A percentile compares a stretch with the other conserved stretches of the same genome.
These are phyloP conservation scores for Cydia splendana DNA, from an alignment of 1,140 invertebrate genomes.

Conservation along the genomic window DNA sequence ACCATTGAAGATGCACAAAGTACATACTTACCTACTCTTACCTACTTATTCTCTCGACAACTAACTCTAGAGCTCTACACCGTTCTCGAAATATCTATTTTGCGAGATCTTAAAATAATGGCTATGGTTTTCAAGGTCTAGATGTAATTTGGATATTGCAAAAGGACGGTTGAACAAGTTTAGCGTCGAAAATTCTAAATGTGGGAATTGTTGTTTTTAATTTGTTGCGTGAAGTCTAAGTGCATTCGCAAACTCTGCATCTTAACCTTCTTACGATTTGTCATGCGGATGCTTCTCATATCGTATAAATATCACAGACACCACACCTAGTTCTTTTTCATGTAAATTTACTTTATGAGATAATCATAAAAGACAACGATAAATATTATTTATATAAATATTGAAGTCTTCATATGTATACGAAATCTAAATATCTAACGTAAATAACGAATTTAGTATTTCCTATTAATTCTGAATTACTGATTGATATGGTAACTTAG, in stretches of 20 bases:
- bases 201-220: slow-evolving; percentile 25
- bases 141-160: slow-evolving; percentile 19
- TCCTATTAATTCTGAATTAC: neutral
- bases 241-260: slow-evolving; percentile 16
- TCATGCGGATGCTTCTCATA: neutral
- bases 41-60: neutral
- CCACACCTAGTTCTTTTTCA: slow-evolving; percentile 3
- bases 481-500: too few relatives aligned
- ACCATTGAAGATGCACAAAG: slow-evolving; percentile 6
- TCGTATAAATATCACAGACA: neutral
- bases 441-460: neutral
- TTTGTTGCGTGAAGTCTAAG: slow-evolving; percentile 9
- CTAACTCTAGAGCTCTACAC: neutral
- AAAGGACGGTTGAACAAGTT: neutral
- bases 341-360: neutral
- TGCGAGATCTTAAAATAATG: neutral
- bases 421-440: neutral
- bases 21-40: neutral
- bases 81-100: neutral
- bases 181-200: slow-evolving; percentile 15
- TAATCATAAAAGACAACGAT: neutral
- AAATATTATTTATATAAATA: neutral
- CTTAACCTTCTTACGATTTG: neutral
- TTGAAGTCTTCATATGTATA: neutral
- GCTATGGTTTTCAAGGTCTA: slow-evolving; percentile 5